These are phyloP conservation scores for Diaphora mendica DNA, from an alignment of 2,888 invertebrate species.

Conservation along the genomic window DNA sequence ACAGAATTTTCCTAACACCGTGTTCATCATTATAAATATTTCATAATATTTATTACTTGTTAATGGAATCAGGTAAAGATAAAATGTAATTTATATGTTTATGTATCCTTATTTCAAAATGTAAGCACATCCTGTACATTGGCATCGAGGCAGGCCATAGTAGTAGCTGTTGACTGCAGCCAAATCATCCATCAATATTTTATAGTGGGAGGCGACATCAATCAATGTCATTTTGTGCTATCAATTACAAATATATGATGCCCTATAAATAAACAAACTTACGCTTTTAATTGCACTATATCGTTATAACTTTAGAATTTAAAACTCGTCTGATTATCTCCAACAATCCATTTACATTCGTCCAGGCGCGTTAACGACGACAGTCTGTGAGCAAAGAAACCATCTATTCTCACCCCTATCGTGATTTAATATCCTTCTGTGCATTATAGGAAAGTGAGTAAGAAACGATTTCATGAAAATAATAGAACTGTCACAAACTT, in stretches of 20 bases:
- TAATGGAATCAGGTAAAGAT: too few relatives aligned
- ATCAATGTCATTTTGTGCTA: constrained; percentile 38
- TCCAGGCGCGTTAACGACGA: neutral
- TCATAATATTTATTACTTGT: too few relatives aligned
- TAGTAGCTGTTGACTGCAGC: constrained; percentile 57
- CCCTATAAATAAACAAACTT: neutral
- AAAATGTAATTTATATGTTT: neutral
- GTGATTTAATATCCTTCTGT: neutral
- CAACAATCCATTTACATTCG: neutral
- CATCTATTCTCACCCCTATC: neutral
- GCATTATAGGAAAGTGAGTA: neutral
- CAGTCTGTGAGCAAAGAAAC: neutral
- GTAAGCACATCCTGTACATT: constrained; percentile 45
- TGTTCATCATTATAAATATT: too few relatives aligned
- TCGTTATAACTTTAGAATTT: neutral
- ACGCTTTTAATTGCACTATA: neutral
- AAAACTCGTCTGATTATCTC: neutral
- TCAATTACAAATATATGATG: neutral
- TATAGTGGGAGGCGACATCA: constrained; percentile 33
- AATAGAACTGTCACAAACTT: too few relatives aligned
- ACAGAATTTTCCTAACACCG: too few relatives aligned
- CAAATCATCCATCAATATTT: constrained; percentile 60
- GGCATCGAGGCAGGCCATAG: constrained; percentile 50
- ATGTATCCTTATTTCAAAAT: neutral
- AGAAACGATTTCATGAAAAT: too few relatives aligned